Evolutionary conservation across 2,888 invertebrate genomes (phyloP).

Genomic region (Eristalis pertinax): DNA sequence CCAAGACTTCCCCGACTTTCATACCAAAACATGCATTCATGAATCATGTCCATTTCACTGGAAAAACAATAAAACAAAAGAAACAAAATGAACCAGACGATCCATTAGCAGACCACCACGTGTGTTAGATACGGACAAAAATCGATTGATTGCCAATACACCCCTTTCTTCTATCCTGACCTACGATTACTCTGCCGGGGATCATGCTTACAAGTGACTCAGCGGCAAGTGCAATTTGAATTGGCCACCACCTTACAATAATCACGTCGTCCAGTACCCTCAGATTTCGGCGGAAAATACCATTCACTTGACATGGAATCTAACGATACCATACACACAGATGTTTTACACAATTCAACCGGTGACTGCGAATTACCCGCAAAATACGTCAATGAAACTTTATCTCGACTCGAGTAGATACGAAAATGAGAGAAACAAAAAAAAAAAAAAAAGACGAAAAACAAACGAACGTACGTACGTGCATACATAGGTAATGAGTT

Average conservation of each 20-base stretch:
- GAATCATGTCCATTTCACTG: not conserved
- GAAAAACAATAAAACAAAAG: not conserved
- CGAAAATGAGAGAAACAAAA: no score
- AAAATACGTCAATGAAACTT: conserved; percentile 1
- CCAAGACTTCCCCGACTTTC: not conserved
- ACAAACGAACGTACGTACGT: not conserved
- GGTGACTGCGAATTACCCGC: not conserved
- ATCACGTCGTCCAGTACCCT: conserved; percentile 55
- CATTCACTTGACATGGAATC: not conserved
- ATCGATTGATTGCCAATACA: not conserved
- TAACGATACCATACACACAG: not conserved
- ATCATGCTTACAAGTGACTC: not conserved
- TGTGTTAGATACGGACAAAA: not conserved
- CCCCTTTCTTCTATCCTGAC: not conserved
- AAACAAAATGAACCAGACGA: not conserved
- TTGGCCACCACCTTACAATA: conserved; percentile 33
- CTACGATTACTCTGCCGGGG: not conserved
- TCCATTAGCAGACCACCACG: not conserved
- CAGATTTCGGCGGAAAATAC: not conserved
- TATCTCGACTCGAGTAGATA: not conserved
- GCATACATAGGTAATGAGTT: not conserved
- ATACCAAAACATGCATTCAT: not conserved
- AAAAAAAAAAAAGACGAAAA: not conserved
- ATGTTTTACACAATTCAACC: not conserved
- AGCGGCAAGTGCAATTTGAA: not conserved